A percentile compares a stretch with the other conserved stretches of the same genome.
Conservation (phyloP, 1,140 invertebrate genomes). For the Apis dorsata region DNA sequence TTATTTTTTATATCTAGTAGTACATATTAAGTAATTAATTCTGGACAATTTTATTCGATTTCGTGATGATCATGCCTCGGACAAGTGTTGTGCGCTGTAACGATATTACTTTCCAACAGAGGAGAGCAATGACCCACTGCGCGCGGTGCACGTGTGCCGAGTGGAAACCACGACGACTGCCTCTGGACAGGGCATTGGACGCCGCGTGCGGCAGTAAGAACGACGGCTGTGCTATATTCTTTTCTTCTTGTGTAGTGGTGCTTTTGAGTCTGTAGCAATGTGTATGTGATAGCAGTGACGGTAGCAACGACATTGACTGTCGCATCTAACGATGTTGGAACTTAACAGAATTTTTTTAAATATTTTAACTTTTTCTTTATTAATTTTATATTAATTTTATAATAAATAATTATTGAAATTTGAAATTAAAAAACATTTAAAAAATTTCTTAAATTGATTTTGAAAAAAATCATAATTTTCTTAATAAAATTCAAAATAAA, state of each 20-base stretch:
- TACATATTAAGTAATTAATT: neutral
- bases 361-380: neutral
- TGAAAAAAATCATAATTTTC: neutral
- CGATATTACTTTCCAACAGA: conserved; percentile 67
- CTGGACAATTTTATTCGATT: conserved; percentile 24
- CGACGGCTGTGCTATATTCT: conserved; percentile 2
- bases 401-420: neutral
- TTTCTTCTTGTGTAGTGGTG: neutral
- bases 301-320: neutral
- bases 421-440: neutral
- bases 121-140: conserved; percentile 78
- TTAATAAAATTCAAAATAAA: neutral
- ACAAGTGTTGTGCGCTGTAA: conserved; percentile 57
- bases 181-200: conserved; percentile 73
- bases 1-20: neutral
- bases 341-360: neutral
- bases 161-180: conserved; percentile 72
- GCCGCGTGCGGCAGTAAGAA: conserved; percentile 61
- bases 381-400: no score
- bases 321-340: conserved; percentile 1
- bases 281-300: neutral
- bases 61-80: conserved; percentile 27
- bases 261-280: neutral
- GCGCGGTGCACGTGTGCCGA: conserved; percentile 74
- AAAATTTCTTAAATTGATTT: neutral